phyloP scores from a whole-genome alignment of 2,113 vertebrate genomes.

The Dicrurus megarhynchus region DNA sequence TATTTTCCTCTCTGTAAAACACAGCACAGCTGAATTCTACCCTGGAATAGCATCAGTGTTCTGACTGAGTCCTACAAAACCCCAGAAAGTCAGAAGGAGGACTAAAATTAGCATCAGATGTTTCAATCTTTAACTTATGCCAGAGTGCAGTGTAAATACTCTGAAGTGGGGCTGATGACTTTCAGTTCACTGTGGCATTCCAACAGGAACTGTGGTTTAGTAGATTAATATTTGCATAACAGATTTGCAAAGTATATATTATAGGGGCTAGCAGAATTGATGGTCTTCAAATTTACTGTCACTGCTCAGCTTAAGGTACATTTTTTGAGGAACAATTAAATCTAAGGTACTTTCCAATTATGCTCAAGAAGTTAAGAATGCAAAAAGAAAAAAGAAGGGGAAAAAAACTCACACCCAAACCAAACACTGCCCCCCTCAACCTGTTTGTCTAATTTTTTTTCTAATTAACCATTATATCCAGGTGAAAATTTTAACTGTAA shows the following conservation, averaged over 20 bases:
- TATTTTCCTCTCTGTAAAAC: not conserved
- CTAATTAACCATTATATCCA: not conserved
- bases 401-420: not conserved
- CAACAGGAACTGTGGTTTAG: not conserved
- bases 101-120: not conserved
- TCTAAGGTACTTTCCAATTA: not conserved
- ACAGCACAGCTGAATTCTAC: not conserved
- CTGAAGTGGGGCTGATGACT: not conserved
- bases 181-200: not conserved
- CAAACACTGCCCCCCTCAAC: not conserved
- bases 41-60: not conserved
- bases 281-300: not conserved
- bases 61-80: not conserved
- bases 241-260: not conserved
- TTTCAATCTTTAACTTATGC: not conserved
- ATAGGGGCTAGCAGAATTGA: not conserved
- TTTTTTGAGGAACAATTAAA: not conserved
- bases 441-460: not conserved
- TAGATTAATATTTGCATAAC: not conserved
- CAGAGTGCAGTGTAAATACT: too few relatives aligned
- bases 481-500: not conserved
- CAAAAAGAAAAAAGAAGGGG: not conserved
- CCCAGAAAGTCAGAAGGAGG: not conserved
- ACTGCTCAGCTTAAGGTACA: not conserved
- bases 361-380: not conserved